phyloP scores from a whole-genome alignment of 2,888 invertebrate genomes.

The Cotesia congregata region DNA sequence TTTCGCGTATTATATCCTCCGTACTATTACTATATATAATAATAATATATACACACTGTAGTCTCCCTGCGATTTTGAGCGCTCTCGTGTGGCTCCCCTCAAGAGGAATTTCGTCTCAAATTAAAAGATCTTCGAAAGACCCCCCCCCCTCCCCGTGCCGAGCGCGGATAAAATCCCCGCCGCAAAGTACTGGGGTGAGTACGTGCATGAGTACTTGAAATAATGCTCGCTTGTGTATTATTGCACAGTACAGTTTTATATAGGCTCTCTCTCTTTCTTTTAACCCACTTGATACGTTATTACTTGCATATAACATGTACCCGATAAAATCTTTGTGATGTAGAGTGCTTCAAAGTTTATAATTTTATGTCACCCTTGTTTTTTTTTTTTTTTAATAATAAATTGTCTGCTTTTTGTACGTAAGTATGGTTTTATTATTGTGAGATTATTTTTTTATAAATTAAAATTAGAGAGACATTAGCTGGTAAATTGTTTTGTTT shows the following conservation, averaged over 20 bases:
- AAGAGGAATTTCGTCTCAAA: conserved; percentile 68
- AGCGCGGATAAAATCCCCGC: conserved; percentile 36
- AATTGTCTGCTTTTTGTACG: too few relatives aligned
- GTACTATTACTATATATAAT: background rate
- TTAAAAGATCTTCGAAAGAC: conserved; percentile 66
- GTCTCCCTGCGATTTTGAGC: conserved; percentile 37
- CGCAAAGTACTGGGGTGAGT: conserved; percentile 41
- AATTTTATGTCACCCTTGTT: background rate
- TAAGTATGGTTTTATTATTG: too few relatives aligned
- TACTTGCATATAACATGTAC: conserved; percentile 26
- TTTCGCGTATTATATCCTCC: background rate
- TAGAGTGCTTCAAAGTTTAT: background rate
- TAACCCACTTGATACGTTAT: conserved; percentile 23
- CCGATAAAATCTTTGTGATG: conserved; percentile 17
- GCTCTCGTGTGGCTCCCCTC: conserved; percentile 53
- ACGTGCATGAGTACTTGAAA: background rate
- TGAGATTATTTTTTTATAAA: too few relatives aligned
- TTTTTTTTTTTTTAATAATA: background rate
- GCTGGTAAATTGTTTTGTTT: too few relatives aligned
- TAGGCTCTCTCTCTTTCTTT: conserved; percentile 8
- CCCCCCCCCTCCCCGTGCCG: background rate
- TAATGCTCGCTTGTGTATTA: conserved; percentile 10
- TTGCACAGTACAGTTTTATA: too few relatives aligned
- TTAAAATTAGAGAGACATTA: too few relatives aligned
- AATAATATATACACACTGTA: conserved; percentile 10